A percentile compares a stretch with the other conserved stretches of the same genome.
phyloP scores from a whole-genome alignment of 2,888 invertebrate species.

The Cosmopolites sordidus region DNA sequence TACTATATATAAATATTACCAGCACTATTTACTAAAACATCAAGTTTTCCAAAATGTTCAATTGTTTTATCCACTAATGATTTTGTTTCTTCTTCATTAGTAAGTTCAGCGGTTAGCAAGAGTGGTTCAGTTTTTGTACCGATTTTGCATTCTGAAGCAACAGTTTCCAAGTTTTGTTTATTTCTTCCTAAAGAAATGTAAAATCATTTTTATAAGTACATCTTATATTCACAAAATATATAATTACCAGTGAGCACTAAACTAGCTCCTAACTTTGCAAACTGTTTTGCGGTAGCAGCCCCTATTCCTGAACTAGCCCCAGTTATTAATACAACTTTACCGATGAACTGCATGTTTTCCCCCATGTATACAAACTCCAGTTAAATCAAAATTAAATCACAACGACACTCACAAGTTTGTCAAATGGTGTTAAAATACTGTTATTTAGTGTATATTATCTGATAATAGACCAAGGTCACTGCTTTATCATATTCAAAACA shows the following conservation, averaged over 20 bases:
- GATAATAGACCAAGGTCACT: too few species aligned
- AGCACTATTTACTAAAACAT: slow-evolving; percentile 87
- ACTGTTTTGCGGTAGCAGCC: slow-evolving; percentile 71
- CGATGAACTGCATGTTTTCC: slow-evolving; percentile 52
- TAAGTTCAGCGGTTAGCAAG: slow-evolving; percentile 65
- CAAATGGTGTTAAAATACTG: background rate
- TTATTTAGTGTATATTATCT: too few species aligned
- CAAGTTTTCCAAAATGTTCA: slow-evolving; percentile 69
- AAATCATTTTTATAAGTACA: background rate
- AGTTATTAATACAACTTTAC: slow-evolving; percentile 70
- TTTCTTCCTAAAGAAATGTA: slow-evolving; percentile 61
- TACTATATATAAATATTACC: too few species aligned
- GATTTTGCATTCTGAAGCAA: slow-evolving; percentile 57
- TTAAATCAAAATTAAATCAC: background rate
- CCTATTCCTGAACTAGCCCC: slow-evolving; percentile 87
- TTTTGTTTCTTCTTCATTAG: slow-evolving; percentile 68
- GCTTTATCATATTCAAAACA: too few species aligned
- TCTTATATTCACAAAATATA: background rate
- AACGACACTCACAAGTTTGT: background rate
- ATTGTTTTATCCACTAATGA: slow-evolving; percentile 69
- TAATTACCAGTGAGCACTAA: slow-evolving; percentile 62
- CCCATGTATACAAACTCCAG: slow-evolving; percentile 4
- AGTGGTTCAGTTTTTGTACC: slow-evolving; percentile 55
- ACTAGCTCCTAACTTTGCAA: slow-evolving; percentile 70
- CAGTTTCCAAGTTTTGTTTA: slow-evolving; percentile 59